Conservation (phyloP, 2,113 vertebrate species). For the Galemys pyrenaicus region DNA sequence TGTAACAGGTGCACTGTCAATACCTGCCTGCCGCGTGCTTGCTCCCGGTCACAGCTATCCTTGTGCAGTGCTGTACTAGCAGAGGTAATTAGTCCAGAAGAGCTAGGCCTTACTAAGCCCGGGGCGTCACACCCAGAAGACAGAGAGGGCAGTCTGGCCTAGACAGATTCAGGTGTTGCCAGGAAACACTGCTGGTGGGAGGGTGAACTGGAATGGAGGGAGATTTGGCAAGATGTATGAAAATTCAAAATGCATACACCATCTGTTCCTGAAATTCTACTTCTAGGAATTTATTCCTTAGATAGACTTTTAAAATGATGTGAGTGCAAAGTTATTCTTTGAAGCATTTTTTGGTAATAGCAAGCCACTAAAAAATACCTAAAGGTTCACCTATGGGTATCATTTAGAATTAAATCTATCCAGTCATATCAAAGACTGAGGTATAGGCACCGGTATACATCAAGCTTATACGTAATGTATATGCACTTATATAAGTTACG, state of each 20-base stretch:
- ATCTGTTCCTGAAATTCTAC: slow-evolving; percentile 51
- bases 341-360: neutral
- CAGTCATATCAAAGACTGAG: neutral
- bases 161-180: slow-evolving; percentile 44
- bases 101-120: neutral
- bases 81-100: slow-evolving; percentile 22
- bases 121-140: neutral
- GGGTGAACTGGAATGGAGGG: slow-evolving; percentile 39
- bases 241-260: slow-evolving; percentile 49
- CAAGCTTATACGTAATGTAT: too few species aligned
- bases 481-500: too few species aligned
- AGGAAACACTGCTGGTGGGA: slow-evolving; percentile 48
- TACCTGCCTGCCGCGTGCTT: neutral
- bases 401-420: neutral
- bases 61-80: neutral
- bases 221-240: slow-evolving; percentile 6
- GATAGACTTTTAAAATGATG: neutral
- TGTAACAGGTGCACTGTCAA: neutral
- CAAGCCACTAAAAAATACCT: slow-evolving; percentile 9
- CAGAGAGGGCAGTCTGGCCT: slow-evolving; percentile 28
- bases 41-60: neutral
- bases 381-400: neutral
- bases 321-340: neutral
- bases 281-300: slow-evolving; percentile 64
- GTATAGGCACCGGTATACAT: neutral